A percentile compares a stretch with the other conserved stretches of the same genome.
phyloP scores from a whole-genome alignment of 2,797 vertebrate genomes.

The Paramormyrops hopkinsi region DNA sequence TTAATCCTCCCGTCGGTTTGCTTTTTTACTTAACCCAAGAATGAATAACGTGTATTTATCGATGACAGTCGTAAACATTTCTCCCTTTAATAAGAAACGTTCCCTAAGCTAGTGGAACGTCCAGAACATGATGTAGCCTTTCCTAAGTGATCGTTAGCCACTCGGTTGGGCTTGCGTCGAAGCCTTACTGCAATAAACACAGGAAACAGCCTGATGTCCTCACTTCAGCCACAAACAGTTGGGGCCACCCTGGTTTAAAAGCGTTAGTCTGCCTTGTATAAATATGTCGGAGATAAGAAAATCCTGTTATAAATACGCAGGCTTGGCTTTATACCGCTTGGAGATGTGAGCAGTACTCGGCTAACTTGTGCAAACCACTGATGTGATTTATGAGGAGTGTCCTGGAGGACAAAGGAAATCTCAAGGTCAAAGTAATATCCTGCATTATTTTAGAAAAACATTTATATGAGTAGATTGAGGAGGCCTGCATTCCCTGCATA shows the following conservation, averaged over 20 bases:
- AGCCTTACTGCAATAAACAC: slow-evolving; percentile 54
- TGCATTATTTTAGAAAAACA: slow-evolving; percentile 13
- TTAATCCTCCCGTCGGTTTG: not conserved
- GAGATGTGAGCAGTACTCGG: not conserved
- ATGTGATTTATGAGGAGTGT: not conserved
- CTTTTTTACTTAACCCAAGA: not conserved
- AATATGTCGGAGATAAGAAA: slow-evolving; percentile 39
- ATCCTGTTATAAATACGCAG: slow-evolving; percentile 44
- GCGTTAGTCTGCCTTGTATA: slow-evolving; percentile 33
- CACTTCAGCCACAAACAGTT: slow-evolving; percentile 57
- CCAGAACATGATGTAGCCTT: not conserved
- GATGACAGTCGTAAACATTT: not conserved
- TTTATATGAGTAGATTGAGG: not conserved
- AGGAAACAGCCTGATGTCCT: slow-evolving; percentile 51
- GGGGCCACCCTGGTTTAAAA: slow-evolving; percentile 31
- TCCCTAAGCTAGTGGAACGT: not conserved
- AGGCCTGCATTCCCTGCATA: not conserved
- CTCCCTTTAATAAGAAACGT: not conserved
- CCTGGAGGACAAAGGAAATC: not conserved
- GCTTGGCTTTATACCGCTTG: slow-evolving; percentile 23
- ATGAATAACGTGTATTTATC: slow-evolving; percentile 2
- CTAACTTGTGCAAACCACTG: not conserved
- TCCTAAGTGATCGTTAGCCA: not conserved
- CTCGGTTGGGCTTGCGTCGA: slow-evolving; percentile 37
- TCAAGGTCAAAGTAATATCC: slow-evolving; percentile 22